Evolutionary conservation across 2,113 vertebrate genomes (phyloP).

Genomic region (Trichomycterus rosablanca): DNA sequence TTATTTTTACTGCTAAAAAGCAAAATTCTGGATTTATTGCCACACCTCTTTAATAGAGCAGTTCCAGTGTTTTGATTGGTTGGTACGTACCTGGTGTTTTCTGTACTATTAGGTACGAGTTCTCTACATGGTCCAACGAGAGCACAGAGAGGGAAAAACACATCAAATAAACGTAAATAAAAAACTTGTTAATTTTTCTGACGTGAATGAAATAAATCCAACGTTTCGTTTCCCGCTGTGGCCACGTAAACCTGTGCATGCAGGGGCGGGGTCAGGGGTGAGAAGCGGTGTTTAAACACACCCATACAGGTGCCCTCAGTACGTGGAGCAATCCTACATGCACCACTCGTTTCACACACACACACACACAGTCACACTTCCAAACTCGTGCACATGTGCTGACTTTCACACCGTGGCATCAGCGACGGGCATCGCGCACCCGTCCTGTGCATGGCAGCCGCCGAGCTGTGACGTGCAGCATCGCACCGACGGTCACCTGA

Average conservation of each 20-base stretch:
- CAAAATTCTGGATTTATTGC: too few species aligned
- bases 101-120: slow-evolving; percentile 60
- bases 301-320: slow-evolving; percentile 1
- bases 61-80: too few species aligned
- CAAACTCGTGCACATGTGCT: slow-evolving; percentile 11
- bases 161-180: slow-evolving; percentile 45
- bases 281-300: slow-evolving; percentile 26
- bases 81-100: slow-evolving; percentile 65
- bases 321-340: slow-evolving; percentile 11
- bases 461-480: slow-evolving; percentile 15
- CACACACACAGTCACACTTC: background rate
- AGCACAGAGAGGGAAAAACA: slow-evolving; percentile 60
- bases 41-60: too few species aligned
- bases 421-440: slow-evolving; percentile 15
- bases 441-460: slow-evolving; percentile 17
- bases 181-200: slow-evolving; percentile 17
- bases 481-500: slow-evolving; percentile 19
- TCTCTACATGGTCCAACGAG: slow-evolving; percentile 59
- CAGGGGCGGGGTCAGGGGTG: slow-evolving; percentile 24
- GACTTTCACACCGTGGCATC: background rate
- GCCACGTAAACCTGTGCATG: slow-evolving; percentile 20
- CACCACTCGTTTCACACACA: background rate
- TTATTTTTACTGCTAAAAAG: too few species aligned
- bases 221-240: background rate
- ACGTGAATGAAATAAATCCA: slow-evolving; percentile 8